Base-by-base conservation (phyloP, 2,888 invertebrate species). In the Epirrhoe alternata region DNA sequence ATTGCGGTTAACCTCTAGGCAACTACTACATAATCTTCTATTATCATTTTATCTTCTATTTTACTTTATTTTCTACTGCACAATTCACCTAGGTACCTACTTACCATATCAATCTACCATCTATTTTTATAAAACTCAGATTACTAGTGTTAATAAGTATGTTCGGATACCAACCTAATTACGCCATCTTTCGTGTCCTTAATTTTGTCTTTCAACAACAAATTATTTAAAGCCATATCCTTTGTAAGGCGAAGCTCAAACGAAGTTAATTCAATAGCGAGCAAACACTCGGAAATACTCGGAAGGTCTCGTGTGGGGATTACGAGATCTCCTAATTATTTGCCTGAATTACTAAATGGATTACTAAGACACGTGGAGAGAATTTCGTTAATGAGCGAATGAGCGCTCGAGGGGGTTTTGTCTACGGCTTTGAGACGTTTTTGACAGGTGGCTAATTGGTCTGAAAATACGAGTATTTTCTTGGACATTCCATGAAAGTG, bases 251-350 rank as follows among this genome's bases (percentile, higher is more conserved):
- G 61, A 58, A 42, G 53, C 60, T 53, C 68, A 68, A 61, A 68
- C 61, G 57, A 64, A 61, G 52, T 64, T 57, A 61, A 61, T 61
- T 68, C 61, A 49, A 66, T 33, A 57, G 55, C 38, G 57, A 68
- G 49, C 42, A 60, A 60, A 57, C 61, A 58, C 56, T 49, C 50
- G 45, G 17, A 50, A 16, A 16, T 47, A 47, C 50, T 58, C 8
- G 24, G 30, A 3, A 42, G 24, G 31, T 17, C 50, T 65, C 52
- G 68, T 61, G 68, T 33, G 66, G 51, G 64, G 54, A 66, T 73
- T 67, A 68, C 49, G 61, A 35, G 67, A 62, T 56, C 60, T 63
- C 64, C 66, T 72, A 68, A 74, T 72, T 71, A 72, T 72, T 70
- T 69, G 61, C 61, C 52, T 67, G 69, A 68, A 71, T 74, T 68